Conservation (phyloP, 2,797 vertebrate species). For the Capromys pilorides region DNA sequence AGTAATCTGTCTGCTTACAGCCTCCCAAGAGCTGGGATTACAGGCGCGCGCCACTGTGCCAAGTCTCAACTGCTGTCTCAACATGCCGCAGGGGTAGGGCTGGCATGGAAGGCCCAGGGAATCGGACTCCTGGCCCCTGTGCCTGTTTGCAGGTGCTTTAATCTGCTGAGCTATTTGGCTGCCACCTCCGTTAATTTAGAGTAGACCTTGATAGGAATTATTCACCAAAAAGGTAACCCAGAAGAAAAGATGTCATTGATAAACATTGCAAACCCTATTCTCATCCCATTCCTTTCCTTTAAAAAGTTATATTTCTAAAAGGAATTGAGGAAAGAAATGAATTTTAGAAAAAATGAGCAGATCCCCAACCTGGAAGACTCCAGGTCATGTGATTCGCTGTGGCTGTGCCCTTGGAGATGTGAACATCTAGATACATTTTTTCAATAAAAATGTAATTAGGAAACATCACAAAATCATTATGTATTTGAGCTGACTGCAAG, state of each 20-base stretch:
- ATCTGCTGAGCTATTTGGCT: no score
- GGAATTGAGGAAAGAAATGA: background rate
- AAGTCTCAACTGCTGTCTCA: no score
- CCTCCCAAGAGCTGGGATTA: no score
- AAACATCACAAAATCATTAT: conserved; percentile 67
- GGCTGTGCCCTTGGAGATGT: background rate
- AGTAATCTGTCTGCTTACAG: no score
- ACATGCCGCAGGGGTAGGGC: no score
- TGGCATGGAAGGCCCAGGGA: no score
- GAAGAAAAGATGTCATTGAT: conserved; percentile 1
- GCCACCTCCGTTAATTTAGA: background rate
- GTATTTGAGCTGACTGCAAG: conserved; percentile 63
- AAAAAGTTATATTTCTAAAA: background rate
- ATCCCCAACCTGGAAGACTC: background rate
- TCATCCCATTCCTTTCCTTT: background rate
- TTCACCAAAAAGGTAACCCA: conserved; percentile 7
- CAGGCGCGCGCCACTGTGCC: no score
- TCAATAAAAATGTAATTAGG: conserved; percentile 72
- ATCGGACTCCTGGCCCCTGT: no score
- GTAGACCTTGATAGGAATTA: background rate
- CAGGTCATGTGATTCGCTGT: background rate
- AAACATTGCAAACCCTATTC: background rate
- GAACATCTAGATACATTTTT: conserved; percentile 54
- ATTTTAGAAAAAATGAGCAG: background rate
- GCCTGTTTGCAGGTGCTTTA: no score